phyloP scores from a whole-genome alignment of 2,113 vertebrate genomes.

The Deroptyus accipitrinus region DNA sequence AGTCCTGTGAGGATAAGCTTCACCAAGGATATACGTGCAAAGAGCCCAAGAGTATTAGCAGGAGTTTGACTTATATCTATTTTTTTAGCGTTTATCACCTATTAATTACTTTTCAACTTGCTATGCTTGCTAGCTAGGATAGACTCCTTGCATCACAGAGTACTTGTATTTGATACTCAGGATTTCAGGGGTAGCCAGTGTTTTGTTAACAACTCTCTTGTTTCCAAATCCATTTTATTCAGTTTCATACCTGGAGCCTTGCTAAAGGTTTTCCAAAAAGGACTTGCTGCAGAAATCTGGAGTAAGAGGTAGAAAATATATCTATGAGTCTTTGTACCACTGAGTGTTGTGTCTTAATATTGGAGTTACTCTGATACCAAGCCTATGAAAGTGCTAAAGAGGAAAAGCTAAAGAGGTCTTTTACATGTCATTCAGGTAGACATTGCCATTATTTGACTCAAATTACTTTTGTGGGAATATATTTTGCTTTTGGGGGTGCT shows the following conservation, averaged over 20 bases:
- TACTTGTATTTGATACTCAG: neutral
- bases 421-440: neutral
- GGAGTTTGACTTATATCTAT: neutral
- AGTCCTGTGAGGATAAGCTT: neutral
- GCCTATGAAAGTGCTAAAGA: neutral
- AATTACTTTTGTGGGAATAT: neutral
- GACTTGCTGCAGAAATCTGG: neutral
- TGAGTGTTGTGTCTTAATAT: neutral
- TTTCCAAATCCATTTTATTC: neutral
- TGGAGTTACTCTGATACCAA: neutral
- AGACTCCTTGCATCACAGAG: neutral
- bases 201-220: neutral
- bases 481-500: neutral
- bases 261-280: neutral
- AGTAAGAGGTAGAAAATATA: neutral
- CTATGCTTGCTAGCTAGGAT: neutral
- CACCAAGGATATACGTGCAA: neutral
- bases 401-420: neutral
- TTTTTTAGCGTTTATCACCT: rapidly evolving
- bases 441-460: neutral
- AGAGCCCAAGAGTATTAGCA: neutral
- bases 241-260: neutral
- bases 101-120: neutral
- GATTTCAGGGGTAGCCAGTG: neutral
- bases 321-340: neutral